phyloP scores from a whole-genome alignment of 2,113 vertebrate species.

The Casuarius casuarius region DNA sequence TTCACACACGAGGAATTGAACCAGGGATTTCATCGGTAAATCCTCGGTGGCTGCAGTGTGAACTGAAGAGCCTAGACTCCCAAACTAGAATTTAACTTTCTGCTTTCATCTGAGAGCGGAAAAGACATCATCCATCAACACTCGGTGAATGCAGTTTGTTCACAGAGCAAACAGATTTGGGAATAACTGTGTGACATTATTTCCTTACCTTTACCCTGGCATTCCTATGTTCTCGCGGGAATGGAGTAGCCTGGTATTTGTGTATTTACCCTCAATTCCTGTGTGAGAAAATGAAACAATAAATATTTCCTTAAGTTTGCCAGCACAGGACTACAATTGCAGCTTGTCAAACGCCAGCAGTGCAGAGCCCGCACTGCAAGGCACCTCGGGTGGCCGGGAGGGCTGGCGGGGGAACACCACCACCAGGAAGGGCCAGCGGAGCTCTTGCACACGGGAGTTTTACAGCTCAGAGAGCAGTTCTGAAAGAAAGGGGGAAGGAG shows the following conservation, averaged over 20 bases:
- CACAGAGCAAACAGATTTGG: background rate
- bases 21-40: background rate
- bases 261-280: accelerated
- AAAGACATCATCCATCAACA: background rate
- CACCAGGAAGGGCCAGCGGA: accelerated
- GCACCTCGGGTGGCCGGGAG: background rate
- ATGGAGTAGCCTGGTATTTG: background rate
- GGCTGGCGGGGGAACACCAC: accelerated
- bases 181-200: background rate
- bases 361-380: background rate
- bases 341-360: background rate
- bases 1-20: background rate
- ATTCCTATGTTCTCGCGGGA: background rate
- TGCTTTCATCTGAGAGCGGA: background rate
- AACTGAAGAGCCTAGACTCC: background rate
- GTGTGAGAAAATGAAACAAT: background rate
- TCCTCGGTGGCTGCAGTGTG: background rate
- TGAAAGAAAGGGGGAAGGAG: background rate
- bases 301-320: too few species aligned
- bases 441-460: background rate
- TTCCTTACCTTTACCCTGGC: background rate
- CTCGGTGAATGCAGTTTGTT: background rate
- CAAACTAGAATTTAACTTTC: background rate
- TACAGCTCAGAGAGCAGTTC: too few species aligned
- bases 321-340: background rate